phyloP scores from a whole-genome alignment of 1,140 invertebrate genomes.

The Drosophila sp. region DNA sequence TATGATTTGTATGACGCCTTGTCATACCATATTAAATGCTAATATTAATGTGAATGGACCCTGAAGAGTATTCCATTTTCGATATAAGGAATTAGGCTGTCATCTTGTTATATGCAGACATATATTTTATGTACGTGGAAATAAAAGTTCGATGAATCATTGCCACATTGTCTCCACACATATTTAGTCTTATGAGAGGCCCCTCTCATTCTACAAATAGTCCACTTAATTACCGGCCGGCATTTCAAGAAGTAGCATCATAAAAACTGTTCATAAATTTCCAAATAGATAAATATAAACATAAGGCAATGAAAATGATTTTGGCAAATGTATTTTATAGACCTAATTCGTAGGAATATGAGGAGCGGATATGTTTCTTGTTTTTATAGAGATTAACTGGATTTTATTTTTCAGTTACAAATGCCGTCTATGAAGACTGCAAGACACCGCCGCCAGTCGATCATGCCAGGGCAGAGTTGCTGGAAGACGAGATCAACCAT shows the following conservation, averaged over 20 bases:
- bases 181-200: slow-evolving; percentile 28
- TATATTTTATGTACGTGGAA: not conserved
- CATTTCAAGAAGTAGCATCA: slow-evolving; percentile 56
- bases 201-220: slow-evolving; percentile 39
- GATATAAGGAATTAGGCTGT: not conserved
- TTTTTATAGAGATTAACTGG: slow-evolving; percentile 35
- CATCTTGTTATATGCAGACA: not conserved
- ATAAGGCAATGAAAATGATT: slow-evolving; percentile 53
- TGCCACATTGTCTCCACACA: slow-evolving; percentile 16
- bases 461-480: slow-evolving; percentile 48
- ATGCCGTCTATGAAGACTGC: slow-evolving; percentile 59
- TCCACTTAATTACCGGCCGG: slow-evolving; percentile 75
- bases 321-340: slow-evolving; percentile 48
- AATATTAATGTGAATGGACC: not conserved
- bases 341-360: slow-evolving; percentile 24
- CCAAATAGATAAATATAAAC: slow-evolving; percentile 54
- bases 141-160: slow-evolving; percentile 56
- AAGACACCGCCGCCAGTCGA: slow-evolving; percentile 54
- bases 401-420: slow-evolving; percentile 16
- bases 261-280: slow-evolving; percentile 68
- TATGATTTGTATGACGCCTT: slow-evolving; percentile 47
- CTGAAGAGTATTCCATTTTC: slow-evolving; percentile 8
- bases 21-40: not conserved
- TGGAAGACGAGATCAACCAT: slow-evolving; percentile 30
- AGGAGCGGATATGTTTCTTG: slow-evolving; percentile 5